Evolutionary conservation across 2,888 invertebrate genomes (phyloP), one percentile per base, ranked within the genome.

Genomic region (Hypselothyrea guttata): DNA sequence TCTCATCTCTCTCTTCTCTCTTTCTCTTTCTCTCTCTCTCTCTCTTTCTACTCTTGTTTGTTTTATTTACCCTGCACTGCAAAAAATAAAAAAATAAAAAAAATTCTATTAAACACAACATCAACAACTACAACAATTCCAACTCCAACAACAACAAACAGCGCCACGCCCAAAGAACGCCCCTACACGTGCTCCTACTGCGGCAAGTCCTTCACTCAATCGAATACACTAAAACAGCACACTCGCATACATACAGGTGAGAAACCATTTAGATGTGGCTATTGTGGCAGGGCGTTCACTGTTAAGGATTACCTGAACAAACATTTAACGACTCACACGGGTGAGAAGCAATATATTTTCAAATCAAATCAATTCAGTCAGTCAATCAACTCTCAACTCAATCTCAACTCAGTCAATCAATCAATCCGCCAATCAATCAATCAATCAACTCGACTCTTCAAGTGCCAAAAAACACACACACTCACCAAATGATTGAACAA

Each of bases 311-410:
- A 89, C 88, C 88, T 89, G 88, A 88, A 89, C 88, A 89, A 89
- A 87, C 89, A 89, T 88, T 89, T 89, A 88, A 89, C 89, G 88
- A 89, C 89, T 88, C 89, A 89, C 89, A 89, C 89, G 88, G 88
- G 89, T 89, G 88, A 89, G 88, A 87, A 86, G 81, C 78, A 86
- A 87, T 84, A 84, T 84, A 70, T 87, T 16, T 87, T 87, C 82
- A 77, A 85, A 74, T 73, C 78, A 76, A 81, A 69, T 82, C 81
- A 84, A 72, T 78, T 73, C 84, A 84, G 67, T 78, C 75, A 75
- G 75, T 69, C 64, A 62, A 68, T 63, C 71, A 65, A 69, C 69
- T 58, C 65, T 71, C 74, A 75, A 73, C 65, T 69, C 64, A 65
- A 33, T 66, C 66, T 66, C 67, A 57, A 63, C 48, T 53, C 65